phyloP scores from a whole-genome alignment of 2,797 vertebrate species.

The Girardinus metallicus region DNA sequence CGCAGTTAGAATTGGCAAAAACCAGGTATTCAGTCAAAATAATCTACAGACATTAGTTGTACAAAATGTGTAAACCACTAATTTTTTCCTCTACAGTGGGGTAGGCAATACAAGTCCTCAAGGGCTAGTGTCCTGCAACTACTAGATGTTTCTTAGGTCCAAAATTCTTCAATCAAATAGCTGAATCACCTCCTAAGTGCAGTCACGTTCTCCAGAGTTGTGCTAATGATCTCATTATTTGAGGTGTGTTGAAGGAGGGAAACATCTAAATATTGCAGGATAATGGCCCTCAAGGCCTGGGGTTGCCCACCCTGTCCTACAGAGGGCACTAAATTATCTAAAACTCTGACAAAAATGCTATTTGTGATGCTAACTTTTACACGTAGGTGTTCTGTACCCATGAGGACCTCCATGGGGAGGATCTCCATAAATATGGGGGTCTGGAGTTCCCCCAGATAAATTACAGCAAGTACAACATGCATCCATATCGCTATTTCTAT shows the following conservation, averaged over 20 bases:
- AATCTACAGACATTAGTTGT: neutral
- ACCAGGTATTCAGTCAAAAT: slow-evolving; percentile 52
- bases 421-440: slow-evolving; percentile 84
- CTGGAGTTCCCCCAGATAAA: slow-evolving; percentile 94
- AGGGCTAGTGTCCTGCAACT: too few species aligned
- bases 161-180: too few species aligned
- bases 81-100: neutral
- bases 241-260: too few species aligned
- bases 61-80: neutral
- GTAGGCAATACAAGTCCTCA: too few species aligned
- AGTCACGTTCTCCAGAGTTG: too few species aligned
- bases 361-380: neutral
- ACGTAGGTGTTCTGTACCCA: slow-evolving; percentile 86
- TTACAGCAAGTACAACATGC: slow-evolving; percentile 83
- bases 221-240: too few species aligned
- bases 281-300: too few species aligned
- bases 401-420: slow-evolving; percentile 85
- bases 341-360: neutral
- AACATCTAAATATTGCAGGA: too few species aligned
- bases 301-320: too few species aligned
- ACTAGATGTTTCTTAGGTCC: too few species aligned
- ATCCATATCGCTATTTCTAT: slow-evolving; percentile 88
- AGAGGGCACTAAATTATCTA: neutral
- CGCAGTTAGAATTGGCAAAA: slow-evolving; percentile 72
- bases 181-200: too few species aligned